Base-by-base conservation (phyloP, 64 coral and sea anemone genomes). In the Acropora yongei region DNA sequence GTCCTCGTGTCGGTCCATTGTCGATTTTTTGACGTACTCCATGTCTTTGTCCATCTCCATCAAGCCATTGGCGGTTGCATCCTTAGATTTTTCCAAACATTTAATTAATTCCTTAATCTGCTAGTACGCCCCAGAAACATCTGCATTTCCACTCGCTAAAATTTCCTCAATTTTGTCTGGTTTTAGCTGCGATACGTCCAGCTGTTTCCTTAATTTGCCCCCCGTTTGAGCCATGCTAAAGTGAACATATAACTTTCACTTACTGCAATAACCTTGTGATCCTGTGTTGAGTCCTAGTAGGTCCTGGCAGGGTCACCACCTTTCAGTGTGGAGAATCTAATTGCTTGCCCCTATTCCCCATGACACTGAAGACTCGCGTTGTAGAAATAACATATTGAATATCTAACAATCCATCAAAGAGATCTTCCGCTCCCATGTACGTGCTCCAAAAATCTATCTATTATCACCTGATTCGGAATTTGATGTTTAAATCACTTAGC, bases 271-370 rank as follows among this genome's bases (percentile, higher is more conserved):
- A 73, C 69, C 69, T 73, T 73, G 69, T 73, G 69, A 73, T 73
- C 69, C 69, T 73, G 69, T 73, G 30, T 30, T 73, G 40, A 73
- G 69, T 73, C 69, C 69, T 73, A 73, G 69, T 73, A 39, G 6
- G 69, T 73, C 69, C 69, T 73, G 69, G 69, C 69, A 20, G 69
- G 69, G 69, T 73, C 69, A 20, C 69, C 69, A 73, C 69, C 69
- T 73, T 73, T 73, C 69, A 73, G 69, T 73, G 69, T 73, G 69
- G 69, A 20, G 69, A 73, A 73, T 73, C 69, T 73, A 73, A 73
- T 73, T 73, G 69, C 69, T 73, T 17, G 18, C 69, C 69, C 66
- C 66, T 10, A 69, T 69, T 69, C 16, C 66, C 66, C 16, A 8
- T 53, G 50, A 69, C 66, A 69, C 66, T 69, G 66, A 69, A 69